Evolutionary conservation across 2,888 invertebrate genomes (phyloP), one percentile per base, ranked within the genome.

Genomic region (Ophion ellenae): DNA sequence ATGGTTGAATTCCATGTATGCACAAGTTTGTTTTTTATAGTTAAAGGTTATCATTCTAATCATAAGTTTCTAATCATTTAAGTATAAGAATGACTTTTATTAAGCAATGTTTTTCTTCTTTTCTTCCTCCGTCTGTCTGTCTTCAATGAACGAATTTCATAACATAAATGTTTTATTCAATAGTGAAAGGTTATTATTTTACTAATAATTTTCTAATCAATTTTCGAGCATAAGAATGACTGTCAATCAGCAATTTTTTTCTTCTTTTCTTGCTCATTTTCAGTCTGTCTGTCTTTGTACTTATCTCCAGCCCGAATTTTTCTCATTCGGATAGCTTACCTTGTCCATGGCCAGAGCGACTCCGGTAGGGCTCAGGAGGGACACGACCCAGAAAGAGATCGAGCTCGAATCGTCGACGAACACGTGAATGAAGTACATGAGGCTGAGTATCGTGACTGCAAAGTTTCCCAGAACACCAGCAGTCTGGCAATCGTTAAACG

Each of bases 261-360:
- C 17, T 64, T 53, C 40, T 7, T 14, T 28, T 40, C 9, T 40
- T 40, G 0, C 40, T 7, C 0, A 9, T 40, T 40, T 5, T 40
- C 40, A 0, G 40, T 40, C 40, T 9, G 40, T 40, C 40, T 40
- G 40, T 28, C 11, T 2, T 24, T 70, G 17, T 14, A 45, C 11
- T 67, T 64, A 20, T 28, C 14, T n/a, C 57, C n/a, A 14, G 3
- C 47, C 2, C 11, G 17, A 53, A 53, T 17, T 17, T 17, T 53
- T 17, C 14, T 14, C 17, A 17, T 5, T 14, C 17, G 5, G 17
- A 47, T 64, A 64, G 87, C 87, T 91, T 94, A 97, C 97, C 96
- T 97, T 97, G 90, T 98, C 98, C 96, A 98, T 97, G 32, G 97
- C 97, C 11, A 98, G 94, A 0, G 98, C 97, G 89, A 98, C 97